Evolutionary conservation across 2,797 vertebrate species (phyloP).

Genomic region (Calcarius lapponicus): DNA sequence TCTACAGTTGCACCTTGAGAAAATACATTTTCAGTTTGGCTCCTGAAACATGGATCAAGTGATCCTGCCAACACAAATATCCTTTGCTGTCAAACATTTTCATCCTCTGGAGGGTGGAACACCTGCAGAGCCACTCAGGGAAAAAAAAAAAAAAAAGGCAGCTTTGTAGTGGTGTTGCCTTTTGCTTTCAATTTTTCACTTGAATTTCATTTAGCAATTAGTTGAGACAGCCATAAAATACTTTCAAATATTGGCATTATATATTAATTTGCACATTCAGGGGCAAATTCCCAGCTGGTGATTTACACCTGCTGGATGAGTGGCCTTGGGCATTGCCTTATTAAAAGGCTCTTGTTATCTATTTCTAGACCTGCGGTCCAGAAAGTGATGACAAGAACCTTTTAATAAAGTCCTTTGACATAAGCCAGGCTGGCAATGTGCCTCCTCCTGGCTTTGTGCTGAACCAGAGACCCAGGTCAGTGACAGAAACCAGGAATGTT

Average conservation of each 20-base stretch:
- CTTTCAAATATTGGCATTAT: neutral
- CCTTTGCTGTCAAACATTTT: constrained; percentile 31
- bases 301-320: neutral
- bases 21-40: constrained; percentile 14
- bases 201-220: neutral
- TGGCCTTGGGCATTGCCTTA: neutral
- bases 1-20: neutral
- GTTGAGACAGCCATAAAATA: neutral
- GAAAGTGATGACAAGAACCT: neutral
- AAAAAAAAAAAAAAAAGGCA: too few relatives aligned
- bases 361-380: neutral
- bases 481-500: neutral
- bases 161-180: neutral
- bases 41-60: constrained; percentile 13
- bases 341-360: neutral
- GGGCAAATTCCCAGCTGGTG: neutral
- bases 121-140: neutral
- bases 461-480: neutral
- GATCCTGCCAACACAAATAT: constrained; percentile 43
- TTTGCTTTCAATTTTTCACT: neutral
- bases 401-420: neutral
- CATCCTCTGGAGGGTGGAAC: neutral
- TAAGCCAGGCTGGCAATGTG: rapidly evolving
- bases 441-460: neutral
- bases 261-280: neutral